Percentiles rank a stretch among this genome's conserved stretches.
These are phyloP conservation scores for Psilopogon haemacephalus DNA, from an alignment of 2,113 vertebrate genomes.

Conservation along the genomic window DNA sequence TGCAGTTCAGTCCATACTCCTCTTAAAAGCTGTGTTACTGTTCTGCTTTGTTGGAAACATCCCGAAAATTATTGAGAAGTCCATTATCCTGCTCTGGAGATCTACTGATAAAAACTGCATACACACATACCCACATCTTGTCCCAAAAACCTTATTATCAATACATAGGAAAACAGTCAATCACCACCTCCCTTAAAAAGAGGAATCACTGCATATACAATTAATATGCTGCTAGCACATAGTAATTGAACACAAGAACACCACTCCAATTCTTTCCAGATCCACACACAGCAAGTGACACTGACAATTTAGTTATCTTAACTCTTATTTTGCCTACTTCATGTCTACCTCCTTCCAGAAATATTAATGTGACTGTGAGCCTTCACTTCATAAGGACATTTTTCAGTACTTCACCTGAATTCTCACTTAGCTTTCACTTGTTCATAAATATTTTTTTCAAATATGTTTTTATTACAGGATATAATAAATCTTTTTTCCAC, in stretches of 20 bases:
- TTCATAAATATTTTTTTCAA: neutral
- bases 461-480: neutral
- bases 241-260: neutral
- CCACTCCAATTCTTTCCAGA: neutral
- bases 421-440: neutral
- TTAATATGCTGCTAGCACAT: neutral
- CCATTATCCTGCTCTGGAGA: neutral
- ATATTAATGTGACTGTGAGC: neutral
- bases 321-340: neutral
- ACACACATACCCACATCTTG: neutral
- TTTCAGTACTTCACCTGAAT: neutral
- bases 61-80: neutral
- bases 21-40: neutral
- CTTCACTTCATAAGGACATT: neutral
- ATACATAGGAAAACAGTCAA: constrained; percentile 65
- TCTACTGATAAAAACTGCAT: neutral
- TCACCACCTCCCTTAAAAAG: constrained; percentile 52
- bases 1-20: neutral
- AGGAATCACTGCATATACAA: neutral
- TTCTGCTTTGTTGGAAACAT: neutral
- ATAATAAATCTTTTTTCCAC: neutral
- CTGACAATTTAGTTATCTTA: neutral
- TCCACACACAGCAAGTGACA: neutral
- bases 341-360: constrained; percentile 10
- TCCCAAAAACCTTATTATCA: neutral